Percentiles rank a stretch among this genome's conserved stretches.
These are phyloP conservation scores for Megalurothrips usitatus DNA, from an alignment of 2,888 invertebrate genomes.

Conservation along the genomic window DNA sequence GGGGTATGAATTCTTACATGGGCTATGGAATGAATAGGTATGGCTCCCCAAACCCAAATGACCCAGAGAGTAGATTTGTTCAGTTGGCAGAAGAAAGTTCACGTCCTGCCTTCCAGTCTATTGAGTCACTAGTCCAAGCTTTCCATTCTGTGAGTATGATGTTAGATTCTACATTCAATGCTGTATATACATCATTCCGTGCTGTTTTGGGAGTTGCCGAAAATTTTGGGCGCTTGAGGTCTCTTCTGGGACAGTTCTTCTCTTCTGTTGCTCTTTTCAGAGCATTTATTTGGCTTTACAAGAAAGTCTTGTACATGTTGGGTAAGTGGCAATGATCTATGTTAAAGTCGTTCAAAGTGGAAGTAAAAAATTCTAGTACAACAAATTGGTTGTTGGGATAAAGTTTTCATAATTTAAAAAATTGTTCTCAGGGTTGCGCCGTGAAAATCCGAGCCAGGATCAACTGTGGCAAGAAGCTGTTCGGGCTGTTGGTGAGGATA, in stretches of 20 bases:
- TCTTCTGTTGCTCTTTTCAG: constrained; percentile 80
- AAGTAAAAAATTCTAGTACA: no score
- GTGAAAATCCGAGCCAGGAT: constrained; percentile 43
- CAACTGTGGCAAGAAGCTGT: constrained; percentile 44
- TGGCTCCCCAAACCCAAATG: not conserved
- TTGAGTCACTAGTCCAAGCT: constrained; percentile 86
- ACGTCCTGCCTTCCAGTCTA: constrained; percentile 88
- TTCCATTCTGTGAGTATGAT: constrained; percentile 93
- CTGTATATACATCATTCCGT: constrained; percentile 90
- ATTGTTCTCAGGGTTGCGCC: constrained; percentile 42
- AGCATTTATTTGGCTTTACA: constrained; percentile 73
- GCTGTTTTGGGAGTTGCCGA: constrained; percentile 95
- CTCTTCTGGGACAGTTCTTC: constrained; percentile 80
- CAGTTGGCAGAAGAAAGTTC: constrained; percentile 89
- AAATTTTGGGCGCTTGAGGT: constrained; percentile 79
- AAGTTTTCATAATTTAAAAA: not conserved
- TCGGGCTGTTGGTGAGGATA: constrained; percentile 45
- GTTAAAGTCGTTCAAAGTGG: not conserved
- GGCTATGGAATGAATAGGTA: constrained; percentile 2
- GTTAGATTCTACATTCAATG: constrained; percentile 80
- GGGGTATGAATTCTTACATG: not conserved
- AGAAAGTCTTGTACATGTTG: constrained; percentile 64
- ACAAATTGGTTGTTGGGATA: constrained; percentile 28
- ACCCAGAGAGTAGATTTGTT: constrained; percentile 57
- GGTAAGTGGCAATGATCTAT: constrained; percentile 48